These are phyloP conservation scores for Syrista parreyssii DNA, from an alignment of 2,888 invertebrate species.

Conservation along the genomic window DNA sequence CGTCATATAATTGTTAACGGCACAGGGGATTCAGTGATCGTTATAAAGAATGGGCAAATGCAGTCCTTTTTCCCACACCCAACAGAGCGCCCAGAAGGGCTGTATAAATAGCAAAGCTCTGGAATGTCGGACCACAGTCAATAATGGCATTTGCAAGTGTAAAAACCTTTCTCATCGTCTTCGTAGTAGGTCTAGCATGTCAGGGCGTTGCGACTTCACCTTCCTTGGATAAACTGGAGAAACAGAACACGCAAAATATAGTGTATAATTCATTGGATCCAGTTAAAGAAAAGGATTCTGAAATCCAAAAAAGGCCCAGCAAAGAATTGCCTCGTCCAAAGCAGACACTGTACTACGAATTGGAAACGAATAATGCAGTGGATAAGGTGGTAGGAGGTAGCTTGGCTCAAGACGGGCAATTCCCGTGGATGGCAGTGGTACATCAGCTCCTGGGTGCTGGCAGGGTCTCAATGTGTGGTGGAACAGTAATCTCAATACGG, in stretches of 20 bases:
- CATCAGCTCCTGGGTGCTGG: constrained; percentile 34
- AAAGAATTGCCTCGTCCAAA: background rate
- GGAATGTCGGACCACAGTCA: background rate
- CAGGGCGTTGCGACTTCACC: background rate
- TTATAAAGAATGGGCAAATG: background rate
- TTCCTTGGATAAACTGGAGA: background rate
- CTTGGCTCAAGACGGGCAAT: constrained; percentile 32
- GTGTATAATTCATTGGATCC: background rate
- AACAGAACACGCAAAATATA: background rate
- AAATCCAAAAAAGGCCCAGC: background rate
- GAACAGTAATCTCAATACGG: constrained; percentile 39
- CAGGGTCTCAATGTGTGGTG: constrained; percentile 36
- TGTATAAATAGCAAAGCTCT: background rate
- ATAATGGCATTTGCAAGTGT: background rate
- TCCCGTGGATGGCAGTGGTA: constrained; percentile 45
- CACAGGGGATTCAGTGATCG: background rate
- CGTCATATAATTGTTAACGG: background rate
- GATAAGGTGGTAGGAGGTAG: constrained; percentile 31
- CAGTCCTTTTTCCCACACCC: background rate
- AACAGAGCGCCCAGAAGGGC: background rate
- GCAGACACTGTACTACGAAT: background rate
- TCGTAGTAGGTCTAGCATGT: background rate
- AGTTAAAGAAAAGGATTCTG: background rate
- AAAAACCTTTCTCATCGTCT: background rate
- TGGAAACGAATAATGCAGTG: background rate